phyloP scores from a whole-genome alignment of 2,888 invertebrate species.

The Diaprepes abbreviatus region DNA sequence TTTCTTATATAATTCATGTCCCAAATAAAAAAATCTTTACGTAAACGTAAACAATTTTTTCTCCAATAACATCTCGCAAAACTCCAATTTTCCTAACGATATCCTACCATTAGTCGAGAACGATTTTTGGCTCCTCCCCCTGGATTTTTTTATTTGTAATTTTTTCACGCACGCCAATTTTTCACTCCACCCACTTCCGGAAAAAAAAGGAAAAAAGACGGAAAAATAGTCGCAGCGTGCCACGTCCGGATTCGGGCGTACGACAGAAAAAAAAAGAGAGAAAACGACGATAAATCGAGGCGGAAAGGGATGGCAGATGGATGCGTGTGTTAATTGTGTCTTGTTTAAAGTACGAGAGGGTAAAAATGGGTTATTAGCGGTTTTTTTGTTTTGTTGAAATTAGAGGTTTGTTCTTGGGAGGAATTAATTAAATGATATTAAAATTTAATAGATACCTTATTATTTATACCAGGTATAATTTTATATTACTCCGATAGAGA shows the following conservation, averaged over 20 bases:
- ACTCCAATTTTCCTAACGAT: conserved; percentile 28
- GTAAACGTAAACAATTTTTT: no score
- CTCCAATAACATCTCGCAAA: background rate
- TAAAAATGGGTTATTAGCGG: conserved; percentile 29
- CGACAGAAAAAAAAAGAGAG: background rate
- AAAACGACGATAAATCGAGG: background rate
- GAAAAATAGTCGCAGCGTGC: conserved; percentile 23
- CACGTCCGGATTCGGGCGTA: conserved; percentile 14
- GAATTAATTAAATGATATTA: no score
- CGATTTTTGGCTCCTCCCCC: conserved; percentile 36
- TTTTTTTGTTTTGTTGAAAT: conserved; percentile 16
- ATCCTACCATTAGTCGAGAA: conserved; percentile 33
- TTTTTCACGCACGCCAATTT: conserved; percentile 65
- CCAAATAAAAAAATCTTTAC: no score
- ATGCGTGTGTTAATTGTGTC: conserved; percentile 14
- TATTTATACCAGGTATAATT: no score
- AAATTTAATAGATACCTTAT: no score
- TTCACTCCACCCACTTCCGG: conserved; percentile 63
- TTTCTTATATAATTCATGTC: no score
- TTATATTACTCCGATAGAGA: no score
- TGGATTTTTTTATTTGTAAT: conserved; percentile 63
- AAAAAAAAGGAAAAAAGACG: conserved; percentile 38
- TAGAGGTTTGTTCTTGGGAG: conserved; percentile 3
- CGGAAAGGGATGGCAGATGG: background rate
- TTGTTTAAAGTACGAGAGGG: conserved; percentile 21